Evolutionary conservation across 2,888 invertebrate genomes (phyloP).

Genomic region (Junonia oenone): DNA sequence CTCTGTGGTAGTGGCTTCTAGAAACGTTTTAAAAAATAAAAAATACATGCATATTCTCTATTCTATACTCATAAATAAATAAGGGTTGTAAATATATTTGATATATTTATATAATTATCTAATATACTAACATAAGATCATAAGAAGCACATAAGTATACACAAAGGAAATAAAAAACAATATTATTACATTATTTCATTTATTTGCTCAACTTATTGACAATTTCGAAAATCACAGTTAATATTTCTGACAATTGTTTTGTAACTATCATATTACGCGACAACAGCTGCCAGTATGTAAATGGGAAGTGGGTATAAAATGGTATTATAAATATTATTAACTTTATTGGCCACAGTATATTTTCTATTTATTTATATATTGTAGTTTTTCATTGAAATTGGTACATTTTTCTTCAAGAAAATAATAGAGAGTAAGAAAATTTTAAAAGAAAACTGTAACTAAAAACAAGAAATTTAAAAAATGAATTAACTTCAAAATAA

Average conservation of each 20-base stretch:
- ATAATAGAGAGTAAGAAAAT: slow-evolving; percentile 26
- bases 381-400: slow-evolving; percentile 48
- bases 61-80: no score
- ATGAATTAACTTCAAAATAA: slow-evolving; percentile 21
- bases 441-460: slow-evolving; percentile 3
- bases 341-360: slow-evolving; percentile 75
- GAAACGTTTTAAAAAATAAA: no score
- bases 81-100: no score
- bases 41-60: no score
- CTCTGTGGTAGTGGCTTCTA: no score
- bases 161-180: slow-evolving; percentile 27
- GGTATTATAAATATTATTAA: slow-evolving; percentile 70
- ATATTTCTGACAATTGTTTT: slow-evolving; percentile 71
- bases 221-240: slow-evolving; percentile 80
- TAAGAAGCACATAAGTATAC: no score
- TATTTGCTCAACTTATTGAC: slow-evolving; percentile 80
- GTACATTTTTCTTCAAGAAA: slow-evolving; percentile 32
- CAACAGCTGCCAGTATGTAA: slow-evolving; percentile 68
- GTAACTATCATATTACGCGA: slow-evolving; percentile 69
- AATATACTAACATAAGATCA: no score
- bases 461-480: slow-evolving; percentile 4
- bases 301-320: slow-evolving; percentile 76
- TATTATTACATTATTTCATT: slow-evolving; percentile 67
- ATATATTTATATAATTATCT: no score
- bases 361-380: slow-evolving; percentile 61